Conservation (phyloP, 2,888 invertebrate genomes). For the Apoda limacodes region DNA sequence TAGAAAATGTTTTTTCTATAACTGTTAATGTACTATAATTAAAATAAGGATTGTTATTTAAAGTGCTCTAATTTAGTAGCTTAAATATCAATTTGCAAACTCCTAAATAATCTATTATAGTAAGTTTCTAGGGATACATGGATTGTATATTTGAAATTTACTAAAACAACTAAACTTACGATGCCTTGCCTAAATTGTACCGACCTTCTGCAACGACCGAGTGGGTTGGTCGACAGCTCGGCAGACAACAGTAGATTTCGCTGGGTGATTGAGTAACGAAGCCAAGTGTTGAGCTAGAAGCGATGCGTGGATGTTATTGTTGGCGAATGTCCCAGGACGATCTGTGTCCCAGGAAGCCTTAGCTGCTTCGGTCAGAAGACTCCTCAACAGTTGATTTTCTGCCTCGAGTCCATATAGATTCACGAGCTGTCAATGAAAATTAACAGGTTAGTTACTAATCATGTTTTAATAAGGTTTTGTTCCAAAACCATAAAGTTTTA, state of each 20-base stretch:
- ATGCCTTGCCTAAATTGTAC: slow-evolving; percentile 48
- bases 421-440: slow-evolving; percentile 79
- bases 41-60: too few species aligned
- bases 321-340: slow-evolving; percentile 77
- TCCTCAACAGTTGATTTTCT: slow-evolving; percentile 96
- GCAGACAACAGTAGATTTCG: slow-evolving; percentile 89
- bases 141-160: slow-evolving; percentile 10
- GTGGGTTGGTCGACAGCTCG: slow-evolving; percentile 88
- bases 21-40: too few species aligned
- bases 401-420: slow-evolving; percentile 95
- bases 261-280: slow-evolving; percentile 84
- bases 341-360: slow-evolving; percentile 79
- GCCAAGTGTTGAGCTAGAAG: slow-evolving; percentile 66
- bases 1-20: too few species aligned
- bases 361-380: slow-evolving; percentile 83
- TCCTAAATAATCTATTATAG: too few species aligned
- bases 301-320: slow-evolving; percentile 81
- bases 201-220: slow-evolving; percentile 73
- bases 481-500: too few species aligned
- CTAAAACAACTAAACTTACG: slow-evolving; percentile 19
- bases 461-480: too few species aligned
- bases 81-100: too few species aligned
- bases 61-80: too few species aligned
- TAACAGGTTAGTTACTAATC: too few species aligned
- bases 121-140: too few species aligned